Conservation (phyloP, 2,888 invertebrate genomes). For the Drosophila mimica region DNA sequence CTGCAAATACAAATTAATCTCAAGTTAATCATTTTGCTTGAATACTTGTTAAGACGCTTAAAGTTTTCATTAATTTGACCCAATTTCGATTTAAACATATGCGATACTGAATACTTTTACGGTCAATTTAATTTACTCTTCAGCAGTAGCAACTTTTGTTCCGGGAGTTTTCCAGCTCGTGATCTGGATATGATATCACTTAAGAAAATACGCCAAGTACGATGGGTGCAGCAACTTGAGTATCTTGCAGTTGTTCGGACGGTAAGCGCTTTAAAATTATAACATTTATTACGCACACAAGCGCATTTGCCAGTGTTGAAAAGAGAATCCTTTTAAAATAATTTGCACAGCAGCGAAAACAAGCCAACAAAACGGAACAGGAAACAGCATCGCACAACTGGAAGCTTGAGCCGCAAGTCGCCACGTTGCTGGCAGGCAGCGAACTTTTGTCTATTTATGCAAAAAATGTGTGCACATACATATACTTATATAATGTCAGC, state of each 20-base stretch:
- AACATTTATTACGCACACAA: conserved; percentile 39
- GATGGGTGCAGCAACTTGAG: conserved; percentile 6
- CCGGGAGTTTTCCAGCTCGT: not conserved
- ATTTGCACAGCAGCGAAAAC: conserved; percentile 56
- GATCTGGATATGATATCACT: not conserved
- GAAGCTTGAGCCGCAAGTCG: conserved; percentile 33
- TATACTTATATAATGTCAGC: conserved; percentile 63
- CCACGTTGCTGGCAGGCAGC: conserved; percentile 38
- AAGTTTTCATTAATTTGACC: not conserved
- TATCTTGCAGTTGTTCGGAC: conserved; percentile 27
- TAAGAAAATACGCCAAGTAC: not conserved
- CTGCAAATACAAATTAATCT: not conserved
- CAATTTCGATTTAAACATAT: not conserved
- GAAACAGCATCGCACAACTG: conserved; percentile 64
- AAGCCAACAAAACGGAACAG: conserved; percentile 58
- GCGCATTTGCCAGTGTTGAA: conserved; percentile 43
- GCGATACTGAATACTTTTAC: not conserved
- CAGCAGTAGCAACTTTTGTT: not conserved
- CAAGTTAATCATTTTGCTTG: too few species aligned
- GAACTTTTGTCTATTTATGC: conserved; percentile 74
- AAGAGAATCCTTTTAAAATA: conserved; percentile 76
- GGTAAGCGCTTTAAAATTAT: conserved; percentile 50
- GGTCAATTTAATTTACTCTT: not conserved
- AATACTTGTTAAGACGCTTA: not conserved
- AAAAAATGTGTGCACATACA: conserved; percentile 49